Conservation (phyloP, 92 coral and sea anemone genomes). For the Phenganax subtilis region DNA sequence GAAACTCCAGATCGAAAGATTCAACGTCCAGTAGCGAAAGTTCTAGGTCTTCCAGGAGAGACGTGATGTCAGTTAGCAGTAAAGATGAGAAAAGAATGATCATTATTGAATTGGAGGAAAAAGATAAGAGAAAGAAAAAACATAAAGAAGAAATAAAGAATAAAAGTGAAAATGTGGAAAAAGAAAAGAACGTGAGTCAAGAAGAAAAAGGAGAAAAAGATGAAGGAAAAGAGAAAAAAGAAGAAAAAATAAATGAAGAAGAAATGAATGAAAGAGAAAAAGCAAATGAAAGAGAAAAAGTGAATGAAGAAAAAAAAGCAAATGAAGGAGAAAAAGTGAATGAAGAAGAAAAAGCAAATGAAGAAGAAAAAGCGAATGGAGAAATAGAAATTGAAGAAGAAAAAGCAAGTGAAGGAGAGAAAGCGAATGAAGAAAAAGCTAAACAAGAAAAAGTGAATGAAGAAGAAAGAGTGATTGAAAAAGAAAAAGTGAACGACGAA, state of each 20-base stretch:
- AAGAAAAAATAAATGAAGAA: not conserved
- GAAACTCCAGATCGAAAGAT: not conserved
- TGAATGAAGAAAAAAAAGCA: not conserved
- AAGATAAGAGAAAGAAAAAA: too few relatives aligned
- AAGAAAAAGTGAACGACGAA: not conserved
- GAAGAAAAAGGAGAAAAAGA: not conserved
- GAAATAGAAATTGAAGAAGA: not conserved
- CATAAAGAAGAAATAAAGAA: too few relatives aligned
- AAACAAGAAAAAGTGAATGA: not conserved
- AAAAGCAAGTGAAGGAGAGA: not conserved
- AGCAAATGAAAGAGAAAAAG: not conserved
- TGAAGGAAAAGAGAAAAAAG: not conserved
- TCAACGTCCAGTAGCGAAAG: not conserved
- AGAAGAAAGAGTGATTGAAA: not conserved
- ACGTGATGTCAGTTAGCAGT: too few relatives aligned
- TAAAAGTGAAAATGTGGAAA: too few relatives aligned
- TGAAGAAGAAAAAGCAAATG: not conserved
- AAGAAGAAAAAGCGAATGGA: not conserved
- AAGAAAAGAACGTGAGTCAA: not conserved
- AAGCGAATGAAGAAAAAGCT: not conserved
- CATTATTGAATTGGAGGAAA: too few relatives aligned
- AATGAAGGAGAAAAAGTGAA: not conserved
- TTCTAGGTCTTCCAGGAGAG: too few relatives aligned
- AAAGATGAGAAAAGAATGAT: too few relatives aligned
- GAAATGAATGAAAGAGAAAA: not conserved